Base-by-base conservation (phyloP, 2,797 vertebrate species). In the Microctenopoma steveboyesi region DNA sequence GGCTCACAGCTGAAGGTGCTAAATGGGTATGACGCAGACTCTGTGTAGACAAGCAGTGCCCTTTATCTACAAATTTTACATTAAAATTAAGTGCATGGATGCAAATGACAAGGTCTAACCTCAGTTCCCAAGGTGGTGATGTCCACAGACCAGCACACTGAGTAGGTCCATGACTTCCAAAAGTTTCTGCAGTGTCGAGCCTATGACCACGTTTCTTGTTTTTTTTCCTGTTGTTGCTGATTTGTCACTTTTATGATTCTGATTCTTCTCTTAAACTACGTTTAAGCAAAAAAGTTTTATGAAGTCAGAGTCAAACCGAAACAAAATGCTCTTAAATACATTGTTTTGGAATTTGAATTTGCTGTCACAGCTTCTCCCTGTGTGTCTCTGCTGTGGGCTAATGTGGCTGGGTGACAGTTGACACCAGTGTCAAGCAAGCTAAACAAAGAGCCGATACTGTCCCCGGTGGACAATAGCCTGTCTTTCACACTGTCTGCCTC, bases 401-500 rank as follows among this genome's bases (percentile, higher is more conserved):
- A 68, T 73, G 75, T 64, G 73, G 74, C 70, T 45, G 28, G 70
- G 86, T 74, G 88, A 86, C 85, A 76, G 81, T 52, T 42, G 77
- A 85, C 83, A 68, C 70, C 57, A 42, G 84, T 77, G 86, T 86
- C 76, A 85, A 69, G 80, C 72, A 66, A 60, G 70, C 77, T n/a
- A 78, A 80, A 90, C 85, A 89, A 85, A 87, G 89, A 88, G 79
- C 75, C 69, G 76, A 85, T 81, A 71, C 54, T 84, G 75, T 82
- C 80, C 72, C 73, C 0, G 47, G 74, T 18, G 76, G 80, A 91
- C 86, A 90, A 90, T 83, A 28, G 78, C 57, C 73, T 33, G 71
- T 85, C 78, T 83, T 66, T 82, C 55, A 71, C 66, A 1, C 72
- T 39, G 60, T 58, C 81, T 69, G 69, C 61, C 71, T 65, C 69